phyloP scores from a whole-genome alignment of 2,113 vertebrate genomes.

The Pituophis catenifer region DNA sequence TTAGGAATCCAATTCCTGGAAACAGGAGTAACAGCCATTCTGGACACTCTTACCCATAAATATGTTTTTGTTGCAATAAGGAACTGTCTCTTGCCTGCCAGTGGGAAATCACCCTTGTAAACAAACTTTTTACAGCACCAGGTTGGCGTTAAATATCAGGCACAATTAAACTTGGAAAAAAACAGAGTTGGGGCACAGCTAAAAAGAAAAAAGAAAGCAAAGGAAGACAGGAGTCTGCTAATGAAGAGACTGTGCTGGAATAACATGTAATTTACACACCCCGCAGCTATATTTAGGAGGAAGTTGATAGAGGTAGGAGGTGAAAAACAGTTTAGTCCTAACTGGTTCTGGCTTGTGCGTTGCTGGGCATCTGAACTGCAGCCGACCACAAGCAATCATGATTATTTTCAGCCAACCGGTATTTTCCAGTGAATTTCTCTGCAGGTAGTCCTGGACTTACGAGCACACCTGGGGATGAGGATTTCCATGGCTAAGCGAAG shows the following conservation, averaged over 20 bases:
- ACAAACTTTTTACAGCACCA: not conserved
- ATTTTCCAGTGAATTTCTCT: not conserved
- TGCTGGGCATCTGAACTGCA: not conserved
- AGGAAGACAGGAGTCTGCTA: not conserved
- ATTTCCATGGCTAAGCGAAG: not conserved
- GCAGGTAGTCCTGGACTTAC: not conserved
- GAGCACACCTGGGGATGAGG: not conserved
- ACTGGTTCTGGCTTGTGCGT: not conserved
- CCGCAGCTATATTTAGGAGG: not conserved
- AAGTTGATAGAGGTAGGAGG: not conserved
- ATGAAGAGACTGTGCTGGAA: not conserved
- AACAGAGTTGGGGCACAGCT: not conserved
- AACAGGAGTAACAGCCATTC: not conserved
- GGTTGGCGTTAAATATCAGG: not conserved
- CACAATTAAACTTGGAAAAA: not conserved
- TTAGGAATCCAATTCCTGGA: not conserved
- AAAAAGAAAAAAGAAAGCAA: not conserved
- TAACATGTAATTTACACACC: not conserved
- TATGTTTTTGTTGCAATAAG: not conserved
- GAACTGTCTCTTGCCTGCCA: not conserved
- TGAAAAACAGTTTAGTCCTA: not conserved
- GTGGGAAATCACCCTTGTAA: not conserved
- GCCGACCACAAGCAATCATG: not conserved
- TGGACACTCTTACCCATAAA: not conserved
- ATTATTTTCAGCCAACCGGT: not conserved